Evolutionary conservation across 2,797 vertebrate species (phyloP).

Genomic region (Otolemur crassicaudatus): DNA sequence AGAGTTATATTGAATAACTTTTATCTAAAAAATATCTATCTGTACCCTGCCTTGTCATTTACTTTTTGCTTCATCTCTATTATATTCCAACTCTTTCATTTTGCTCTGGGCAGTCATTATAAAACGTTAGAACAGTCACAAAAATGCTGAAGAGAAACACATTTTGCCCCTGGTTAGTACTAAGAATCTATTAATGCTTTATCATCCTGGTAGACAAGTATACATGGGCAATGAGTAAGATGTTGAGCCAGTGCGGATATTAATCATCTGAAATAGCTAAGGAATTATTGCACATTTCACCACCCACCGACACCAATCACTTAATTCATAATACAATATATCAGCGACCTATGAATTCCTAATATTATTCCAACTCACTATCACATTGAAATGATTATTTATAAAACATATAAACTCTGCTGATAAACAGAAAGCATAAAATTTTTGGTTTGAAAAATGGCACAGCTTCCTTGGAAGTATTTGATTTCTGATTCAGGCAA

Average conservation of each 20-base stretch:
- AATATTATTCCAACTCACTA: not conserved
- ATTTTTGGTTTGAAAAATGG: conserved; percentile 3
- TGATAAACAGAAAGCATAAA: conserved; percentile 6
- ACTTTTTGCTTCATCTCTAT: conserved; percentile 66
- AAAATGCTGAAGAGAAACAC: conserved; percentile 78
- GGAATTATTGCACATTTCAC: conserved; percentile 34
- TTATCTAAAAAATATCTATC: conserved; percentile 50
- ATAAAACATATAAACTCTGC: not conserved
- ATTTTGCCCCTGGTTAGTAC: conserved; percentile 83
- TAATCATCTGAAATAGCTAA: conserved; percentile 44
- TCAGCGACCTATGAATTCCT: not conserved
- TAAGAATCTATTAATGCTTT: conserved; percentile 82
- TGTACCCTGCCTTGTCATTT: conserved; percentile 47
- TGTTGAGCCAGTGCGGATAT: conserved; percentile 55
- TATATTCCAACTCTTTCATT: conserved; percentile 55
- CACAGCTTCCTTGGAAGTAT: not conserved
- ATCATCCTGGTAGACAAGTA: conserved; percentile 78
- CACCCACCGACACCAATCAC: not conserved
- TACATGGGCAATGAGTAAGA: conserved; percentile 77
- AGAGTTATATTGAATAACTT: conserved; percentile 56
- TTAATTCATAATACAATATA: conserved; percentile 19
- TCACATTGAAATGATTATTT: not conserved
- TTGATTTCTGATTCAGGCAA: not conserved
- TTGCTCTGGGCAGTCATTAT: conserved; percentile 69
- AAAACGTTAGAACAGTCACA: conserved; percentile 75